Evolutionary conservation across 2,888 invertebrate genomes (phyloP), one percentile per base, ranked within the genome.

Genomic region (Spicauda simplicius): DNA sequence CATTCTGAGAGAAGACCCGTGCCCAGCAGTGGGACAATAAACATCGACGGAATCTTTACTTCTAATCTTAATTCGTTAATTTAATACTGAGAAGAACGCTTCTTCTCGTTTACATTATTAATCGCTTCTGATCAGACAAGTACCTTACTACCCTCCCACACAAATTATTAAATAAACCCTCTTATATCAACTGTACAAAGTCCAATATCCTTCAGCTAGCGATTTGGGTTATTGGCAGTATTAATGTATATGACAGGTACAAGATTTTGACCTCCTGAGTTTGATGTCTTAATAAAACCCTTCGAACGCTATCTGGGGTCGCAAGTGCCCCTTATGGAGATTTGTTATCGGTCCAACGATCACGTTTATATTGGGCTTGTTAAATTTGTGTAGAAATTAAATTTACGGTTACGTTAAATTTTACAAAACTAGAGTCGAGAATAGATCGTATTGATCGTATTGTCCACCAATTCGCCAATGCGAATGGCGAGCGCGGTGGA

Each of bases 241-340:
- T 66, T 61, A 60, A 66, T 82, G 80, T 77, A 77, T 76, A 80
- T 80, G 84, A 84, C 87, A 87, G 87, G 83, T 85, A 80, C 76
- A 79, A 80, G 77, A 78, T 76, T 82, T 77, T 79, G 80, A 81
- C 62, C 62, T 82, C 81, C 85, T 85, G 86, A 80, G 81, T 83
- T 82, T 86, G 88, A 88, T 87, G 83, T 78, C 83, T 80, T 79
- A 77, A 82, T 85, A 81, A 81, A 61, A 87, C 83, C 83, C 86
- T 81, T 80, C 79, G 69, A 71, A 72, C 69, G 70, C 69, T 74
- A 73, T 74, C 74, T 67, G 66, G 70, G 71, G 71, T 70, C 63
- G 55, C 69, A 72, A 74, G 75, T 73, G 70, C 71, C 69, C 72
- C 69, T 71, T 60, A 58, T 41, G 63, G 54, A 65, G 65, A 60